These are phyloP conservation scores for Drosophila nr. perissopoda DNA, from an alignment of 2,888 invertebrate species.

Conservation along the genomic window DNA sequence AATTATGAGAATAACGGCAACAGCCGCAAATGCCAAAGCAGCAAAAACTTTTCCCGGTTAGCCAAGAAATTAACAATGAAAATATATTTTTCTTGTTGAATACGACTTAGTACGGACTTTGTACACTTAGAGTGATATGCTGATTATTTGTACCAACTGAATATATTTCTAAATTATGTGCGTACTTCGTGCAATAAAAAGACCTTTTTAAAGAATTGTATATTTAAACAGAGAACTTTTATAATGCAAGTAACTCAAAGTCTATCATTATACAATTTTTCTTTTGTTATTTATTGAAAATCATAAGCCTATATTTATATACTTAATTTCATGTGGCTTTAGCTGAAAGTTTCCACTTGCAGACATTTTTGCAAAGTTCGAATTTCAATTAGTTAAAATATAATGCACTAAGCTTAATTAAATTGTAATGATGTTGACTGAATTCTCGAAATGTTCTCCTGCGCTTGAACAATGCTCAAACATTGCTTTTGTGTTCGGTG, in stretches of 20 bases:
- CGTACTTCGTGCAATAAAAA: background rate
- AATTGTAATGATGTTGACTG: constrained; percentile 10
- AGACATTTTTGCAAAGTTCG: constrained; percentile 7
- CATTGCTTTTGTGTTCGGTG: background rate
- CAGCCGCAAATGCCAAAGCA: constrained; percentile 48
- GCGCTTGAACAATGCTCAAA: background rate
- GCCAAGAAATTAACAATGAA: constrained; percentile 65
- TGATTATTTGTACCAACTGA: constrained; percentile 9
- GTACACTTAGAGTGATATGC: constrained; percentile 50
- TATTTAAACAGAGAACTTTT: background rate
- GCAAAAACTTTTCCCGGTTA: constrained; percentile 58
- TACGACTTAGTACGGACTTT: constrained; percentile 42
- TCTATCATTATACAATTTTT: background rate
- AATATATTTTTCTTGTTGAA: constrained; percentile 57
- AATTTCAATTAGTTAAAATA: constrained; percentile 36
- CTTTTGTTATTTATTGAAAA: background rate
- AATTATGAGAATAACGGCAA: constrained; percentile 66
- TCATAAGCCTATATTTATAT: background rate
- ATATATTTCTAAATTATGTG: constrained; percentile 17
- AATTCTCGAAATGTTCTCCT: background rate
- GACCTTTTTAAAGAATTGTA: background rate
- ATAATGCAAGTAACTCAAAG: background rate
- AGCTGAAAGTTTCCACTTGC: background rate
- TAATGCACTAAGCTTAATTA: constrained; percentile 20
- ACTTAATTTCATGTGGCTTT: background rate